Base-by-base conservation (phyloP, 2,888 invertebrate species). In the Ectemnius lituratus region DNA sequence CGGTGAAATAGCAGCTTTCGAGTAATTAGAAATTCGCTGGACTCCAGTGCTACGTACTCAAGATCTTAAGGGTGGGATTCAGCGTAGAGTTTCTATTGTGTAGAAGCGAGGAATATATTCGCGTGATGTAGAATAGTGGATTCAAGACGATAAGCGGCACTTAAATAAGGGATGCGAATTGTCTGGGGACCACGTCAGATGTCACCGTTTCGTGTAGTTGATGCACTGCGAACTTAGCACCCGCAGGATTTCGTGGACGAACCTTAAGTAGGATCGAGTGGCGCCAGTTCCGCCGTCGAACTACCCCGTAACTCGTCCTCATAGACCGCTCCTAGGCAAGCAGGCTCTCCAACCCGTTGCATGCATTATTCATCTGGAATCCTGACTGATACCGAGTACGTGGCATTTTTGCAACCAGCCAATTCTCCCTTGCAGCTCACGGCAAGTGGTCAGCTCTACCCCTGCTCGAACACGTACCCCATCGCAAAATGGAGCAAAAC, bases 291-390 rank as follows among this genome's bases (percentile, higher is more conserved):
- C 16, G 57, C 58, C 74, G 63, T 67, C 74, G 66, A 69, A 61
- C 67, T 70, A 47, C 52, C 67, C 16, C 46, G 56, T 27, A 66
- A 57, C 65, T 45, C 52, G 18, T 27, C 56, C 45, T 28, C 45
- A 49, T 62, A 49, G 57, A 68, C 28, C 62, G 65, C 65, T 46
- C 57, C 28, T 56, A 18, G 14, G 56, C 23, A 16, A 57, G 3
- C 70, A 45, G 28, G 20, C 52, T 28, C 23, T 56, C 16, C 23
- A 23, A 23, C 62, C 60, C 70, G 69, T 57, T 76, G 79, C 81
- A 87, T 90, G 86, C 86, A 89, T 90, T 90, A 90, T 90, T 89
- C 89, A 89, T 84, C 79, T 66, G 49, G 84, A 82, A 86, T 88
- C 86, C 86, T 89, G 89, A 89, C 86, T 87, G 88, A 89, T 90